A percentile compares a stretch with the other conserved stretches of the same genome.
Evolutionary conservation across 1,140 invertebrate species (phyloP).

Genomic region (Drosophila elegans): DNA sequence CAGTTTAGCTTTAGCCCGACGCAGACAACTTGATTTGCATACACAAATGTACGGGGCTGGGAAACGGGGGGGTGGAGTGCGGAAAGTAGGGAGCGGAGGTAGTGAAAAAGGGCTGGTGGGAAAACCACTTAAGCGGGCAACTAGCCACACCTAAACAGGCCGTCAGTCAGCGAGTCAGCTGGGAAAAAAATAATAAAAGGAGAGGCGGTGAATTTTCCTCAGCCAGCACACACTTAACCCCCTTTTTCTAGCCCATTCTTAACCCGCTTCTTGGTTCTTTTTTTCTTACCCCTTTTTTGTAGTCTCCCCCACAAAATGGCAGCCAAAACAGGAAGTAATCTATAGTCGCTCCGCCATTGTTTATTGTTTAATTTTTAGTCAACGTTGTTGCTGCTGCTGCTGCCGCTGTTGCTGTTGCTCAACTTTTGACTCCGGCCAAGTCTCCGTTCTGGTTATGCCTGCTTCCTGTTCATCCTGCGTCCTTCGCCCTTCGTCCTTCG

Average conservation of each 20-base stretch:
- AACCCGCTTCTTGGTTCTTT: neutral
- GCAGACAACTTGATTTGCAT: constrained; percentile 50
- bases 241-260: neutral
- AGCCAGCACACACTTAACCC: constrained; percentile 10
- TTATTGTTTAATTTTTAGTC: constrained; percentile 83
- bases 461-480: constrained; percentile 29
- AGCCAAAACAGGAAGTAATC: constrained; percentile 83
- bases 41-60: constrained; percentile 31
- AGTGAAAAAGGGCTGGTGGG: constrained; percentile 22
- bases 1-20: constrained; percentile 49
- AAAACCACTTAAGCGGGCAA: constrained; percentile 76
- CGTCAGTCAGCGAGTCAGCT: constrained; percentile 18
- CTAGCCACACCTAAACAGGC: constrained; percentile 69
- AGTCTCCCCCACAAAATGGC: constrained; percentile 56
- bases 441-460: constrained; percentile 45
- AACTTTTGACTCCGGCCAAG: constrained; percentile 48
- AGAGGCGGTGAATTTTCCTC: neutral
- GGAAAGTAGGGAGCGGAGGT: neutral
- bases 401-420: constrained; percentile 31
- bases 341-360: constrained; percentile 80
- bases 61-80: neutral
- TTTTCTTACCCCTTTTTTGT: constrained; percentile 2
- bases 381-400: constrained; percentile 48
- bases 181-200: neutral
- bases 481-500: neutral